phyloP scores from a whole-genome alignment of 2,797 vertebrate species.

The Threskiornis aethiopicus region DNA sequence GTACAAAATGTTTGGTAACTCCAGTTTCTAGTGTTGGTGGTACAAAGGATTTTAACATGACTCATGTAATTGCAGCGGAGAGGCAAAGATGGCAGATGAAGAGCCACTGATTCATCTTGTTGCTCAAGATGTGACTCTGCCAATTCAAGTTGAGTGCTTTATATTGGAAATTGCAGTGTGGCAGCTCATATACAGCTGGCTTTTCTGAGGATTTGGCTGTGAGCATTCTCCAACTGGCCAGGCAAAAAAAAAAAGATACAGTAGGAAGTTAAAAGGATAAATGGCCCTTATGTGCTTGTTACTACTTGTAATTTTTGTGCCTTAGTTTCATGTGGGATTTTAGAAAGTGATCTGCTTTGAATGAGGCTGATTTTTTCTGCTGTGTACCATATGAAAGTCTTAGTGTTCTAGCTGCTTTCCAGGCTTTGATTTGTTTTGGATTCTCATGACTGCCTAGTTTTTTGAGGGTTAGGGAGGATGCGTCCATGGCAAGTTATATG shows the following conservation, averaged over 20 bases:
- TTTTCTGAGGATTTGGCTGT: not conserved
- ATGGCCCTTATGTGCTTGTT: not conserved
- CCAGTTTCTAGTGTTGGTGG: not conserved
- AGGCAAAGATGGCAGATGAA: not conserved
- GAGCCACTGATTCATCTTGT: not conserved
- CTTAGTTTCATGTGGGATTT: not conserved
- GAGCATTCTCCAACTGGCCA: not conserved
- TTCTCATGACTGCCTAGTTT: not conserved
- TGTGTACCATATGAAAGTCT: not conserved
- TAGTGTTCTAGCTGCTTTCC: not conserved
- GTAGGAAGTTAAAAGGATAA: not conserved
- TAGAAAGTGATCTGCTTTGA: not conserved
- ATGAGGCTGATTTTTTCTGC: not conserved
- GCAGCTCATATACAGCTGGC: not conserved
- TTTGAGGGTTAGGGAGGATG: not conserved
- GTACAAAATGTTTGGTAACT: not conserved
- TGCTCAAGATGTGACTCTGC: not conserved
- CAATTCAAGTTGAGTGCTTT: not conserved
- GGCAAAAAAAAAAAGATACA: not conserved
- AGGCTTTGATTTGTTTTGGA: slow-evolving; percentile 5
- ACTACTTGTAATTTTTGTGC: not conserved
- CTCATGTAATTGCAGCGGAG: not conserved
- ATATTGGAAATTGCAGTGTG: not conserved
- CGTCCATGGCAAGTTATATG: not conserved
- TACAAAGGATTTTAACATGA: not conserved